Conservation (phyloP, 1,140 invertebrate species). For the Bombus balteatus region DNA sequence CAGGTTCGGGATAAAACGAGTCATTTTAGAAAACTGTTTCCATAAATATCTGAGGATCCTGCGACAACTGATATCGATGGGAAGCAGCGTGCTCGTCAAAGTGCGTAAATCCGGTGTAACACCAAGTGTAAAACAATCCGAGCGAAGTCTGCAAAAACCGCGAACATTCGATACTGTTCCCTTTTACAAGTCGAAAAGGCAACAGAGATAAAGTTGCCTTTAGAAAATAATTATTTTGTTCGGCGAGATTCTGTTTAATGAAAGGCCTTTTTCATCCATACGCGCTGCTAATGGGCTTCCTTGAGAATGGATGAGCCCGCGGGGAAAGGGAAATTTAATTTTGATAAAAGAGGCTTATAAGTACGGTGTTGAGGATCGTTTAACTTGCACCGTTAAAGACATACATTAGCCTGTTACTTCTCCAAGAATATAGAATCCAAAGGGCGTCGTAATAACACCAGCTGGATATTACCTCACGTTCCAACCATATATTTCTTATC, state of each 20-base stretch:
- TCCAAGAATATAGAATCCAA: constrained; percentile 60
- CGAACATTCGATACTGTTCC: neutral
- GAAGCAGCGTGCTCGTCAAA: no score
- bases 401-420: constrained; percentile 42
- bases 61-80: no score
- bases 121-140: neutral
- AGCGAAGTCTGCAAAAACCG: neutral
- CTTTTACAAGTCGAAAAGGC: no score
- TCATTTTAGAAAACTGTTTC: no score
- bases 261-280: neutral
- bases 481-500: constrained; percentile 34
- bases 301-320: neutral
- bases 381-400: constrained; percentile 17
- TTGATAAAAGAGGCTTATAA: constrained; percentile 75
- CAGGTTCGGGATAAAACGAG: no score
- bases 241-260: constrained; percentile 11
- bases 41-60: no score
- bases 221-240: constrained; percentile 39
- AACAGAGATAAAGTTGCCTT: neutral
- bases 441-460: constrained; percentile 48
- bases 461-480: constrained; percentile 44
- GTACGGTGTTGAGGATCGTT: constrained; percentile 42
- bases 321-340: constrained; percentile 67
- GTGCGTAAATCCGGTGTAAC: no score
- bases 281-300: neutral